Evolutionary conservation across 2,113 vertebrate species (phyloP), one percentile per base, ranked within the genome.

Genomic region (Elanus axillaris): DNA sequence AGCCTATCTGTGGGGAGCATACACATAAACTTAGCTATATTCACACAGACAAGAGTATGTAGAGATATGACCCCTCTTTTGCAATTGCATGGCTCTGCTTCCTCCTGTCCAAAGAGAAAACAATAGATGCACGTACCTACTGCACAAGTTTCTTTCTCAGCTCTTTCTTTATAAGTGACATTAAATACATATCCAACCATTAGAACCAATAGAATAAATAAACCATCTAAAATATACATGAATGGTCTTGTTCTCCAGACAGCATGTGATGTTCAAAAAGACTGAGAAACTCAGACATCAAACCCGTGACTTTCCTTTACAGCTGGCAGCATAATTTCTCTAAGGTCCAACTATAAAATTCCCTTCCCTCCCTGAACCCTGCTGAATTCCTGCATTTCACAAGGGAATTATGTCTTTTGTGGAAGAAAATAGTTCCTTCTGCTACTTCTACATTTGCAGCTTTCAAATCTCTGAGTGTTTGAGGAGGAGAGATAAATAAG

Each of bases 401-500:
- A 84, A 34, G 55, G 40, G 86, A 95, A 94, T 67, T 45, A 43
- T 6, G 5, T 50, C 34, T 64, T 84, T 43, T 68, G 43, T 94
- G 45, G 48, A 86, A 83, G 56, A 94, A 88, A 95, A 55, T 52
- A 68, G 72, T 94, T 88, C 86, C 52, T 91, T 64, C 83, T 88
- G 71, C 32, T 77, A 31, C 31, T 90, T 86, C 42, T 42, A 67
- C 27, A 86, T 88, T 90, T 95, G 31, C 83, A 89, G 76, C 31
- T 75, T 84, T 92, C 80, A 93, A 86, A 90, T 52, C 19, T 50
- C 63, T 25, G 38, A 66, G 27, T 38, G 45, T 79, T 89, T 88
- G 50, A 88, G 74, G 40, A 90, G 32, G 16, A 93, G 85, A 93
- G 72, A 74, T 23, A 94, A 92, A 74, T 90, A 88, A 68, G 45